Percentiles rank a stretch among this genome's conserved stretches.
phyloP scores from a whole-genome alignment of 2,888 invertebrate species.

The Drosophila demipolita region DNA sequence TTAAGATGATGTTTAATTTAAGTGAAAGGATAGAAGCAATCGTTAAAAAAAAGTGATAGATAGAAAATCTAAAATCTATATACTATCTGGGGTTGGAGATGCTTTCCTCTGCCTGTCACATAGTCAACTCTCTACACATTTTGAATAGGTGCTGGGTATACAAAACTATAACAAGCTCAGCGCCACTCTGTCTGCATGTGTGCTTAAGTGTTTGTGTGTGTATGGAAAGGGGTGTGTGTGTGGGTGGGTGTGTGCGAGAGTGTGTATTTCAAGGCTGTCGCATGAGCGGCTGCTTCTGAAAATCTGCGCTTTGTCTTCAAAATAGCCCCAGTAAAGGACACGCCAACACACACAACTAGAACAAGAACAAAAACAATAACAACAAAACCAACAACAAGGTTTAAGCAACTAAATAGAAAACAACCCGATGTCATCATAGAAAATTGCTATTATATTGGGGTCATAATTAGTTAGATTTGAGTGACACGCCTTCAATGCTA shows the following conservation, averaged over 20 bases:
- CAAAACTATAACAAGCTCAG: slow-evolving; percentile 55
- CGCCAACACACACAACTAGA: slow-evolving; percentile 14
- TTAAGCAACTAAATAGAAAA: slow-evolving; percentile 16
- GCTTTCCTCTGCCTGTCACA: neutral
- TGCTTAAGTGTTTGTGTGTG: slow-evolving; percentile 16
- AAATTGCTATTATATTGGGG: slow-evolving; percentile 15
- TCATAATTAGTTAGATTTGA: slow-evolving; percentile 36
- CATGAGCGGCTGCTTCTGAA: slow-evolving; percentile 44
- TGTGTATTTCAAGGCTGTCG: slow-evolving; percentile 48
- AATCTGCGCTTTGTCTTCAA: slow-evolving; percentile 66
- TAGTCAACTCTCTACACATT: neutral
- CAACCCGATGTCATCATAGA: slow-evolving; percentile 38
- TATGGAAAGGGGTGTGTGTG: slow-evolving; percentile 9
- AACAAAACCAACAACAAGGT: slow-evolving; percentile 11
- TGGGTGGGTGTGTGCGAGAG: slow-evolving; percentile 8
- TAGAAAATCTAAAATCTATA: neutral
- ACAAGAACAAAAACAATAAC: slow-evolving; percentile 1
- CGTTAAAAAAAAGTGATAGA: neutral
- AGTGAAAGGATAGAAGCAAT: neutral
- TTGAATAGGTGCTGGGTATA: slow-evolving; percentile 4
- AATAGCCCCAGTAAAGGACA: slow-evolving; percentile 55
- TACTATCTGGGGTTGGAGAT: neutral
- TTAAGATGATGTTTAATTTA: neutral
- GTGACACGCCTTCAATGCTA: slow-evolving; percentile 20
- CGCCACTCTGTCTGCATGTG: slow-evolving; percentile 25